Base-by-base conservation (phyloP, 2,888 invertebrate species). In the Leptopilina syphax region DNA sequence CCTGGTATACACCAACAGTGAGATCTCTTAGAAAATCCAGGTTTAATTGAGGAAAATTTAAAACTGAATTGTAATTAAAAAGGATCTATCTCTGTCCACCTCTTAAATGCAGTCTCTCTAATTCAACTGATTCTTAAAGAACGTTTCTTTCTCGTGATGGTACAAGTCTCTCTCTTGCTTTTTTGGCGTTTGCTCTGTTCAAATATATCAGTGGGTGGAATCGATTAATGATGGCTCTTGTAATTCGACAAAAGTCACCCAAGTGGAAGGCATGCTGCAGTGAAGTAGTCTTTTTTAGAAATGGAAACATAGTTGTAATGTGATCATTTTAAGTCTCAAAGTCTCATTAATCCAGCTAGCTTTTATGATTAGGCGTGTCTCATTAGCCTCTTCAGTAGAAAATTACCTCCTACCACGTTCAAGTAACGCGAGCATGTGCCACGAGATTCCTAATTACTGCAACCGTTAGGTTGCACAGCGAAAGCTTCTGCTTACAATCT, bases 331-430 rank as follows among this genome's bases (percentile, higher is more conserved):
- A n/a, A n/a, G n/a, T 34, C 84, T 27, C n/a, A n/a, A n/a, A 10
- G 79, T 76, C 82, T 85, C 86, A 8, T 84, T 77, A 66, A 84
- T 68, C 81, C 81, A 85, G 24, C 83, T 77, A 1, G 63, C 77
- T 79, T 84, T 86, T 9, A 86, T 86, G 0, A 87, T 79, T 12
- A 84, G 34, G 5, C 86, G 78, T 9, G 83, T 79, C 13, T 83
- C 77, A 70, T 86, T 87, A 5, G 85, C 83, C 65, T 86, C 85
- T 77, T 84, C 77, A 5, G 84, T 83, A 0, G 79, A 8, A 4
- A 87, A 65, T 79, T 87, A 85, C 1, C 63, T 47, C 66, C 80
- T 18, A 10, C 78, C 57, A 13, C 13, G 54, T 34, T 77, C 57
- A 4, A 83, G 73, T 8, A 82, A 41, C 18, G 79, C 70, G 47